A percentile compares a stretch with the other conserved stretches of the same genome.
These are phyloP conservation scores for Aspiorhynchus laticeps DNA, from an alignment of 2,113 vertebrate species.

Conservation along the genomic window DNA sequence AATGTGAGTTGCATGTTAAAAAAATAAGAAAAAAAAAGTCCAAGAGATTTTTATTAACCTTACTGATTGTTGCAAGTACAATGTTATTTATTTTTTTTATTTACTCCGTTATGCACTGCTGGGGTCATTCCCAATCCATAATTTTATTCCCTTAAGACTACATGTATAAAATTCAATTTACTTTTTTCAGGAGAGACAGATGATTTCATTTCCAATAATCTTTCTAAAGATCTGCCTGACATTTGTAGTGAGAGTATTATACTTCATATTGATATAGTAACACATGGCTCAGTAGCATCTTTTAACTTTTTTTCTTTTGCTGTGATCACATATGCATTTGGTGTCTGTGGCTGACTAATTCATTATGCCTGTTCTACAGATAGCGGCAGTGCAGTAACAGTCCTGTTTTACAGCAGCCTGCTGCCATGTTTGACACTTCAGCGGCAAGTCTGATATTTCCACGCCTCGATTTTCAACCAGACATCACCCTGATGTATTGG, in stretches of 20 bases:
- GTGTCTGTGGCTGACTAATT: constrained; percentile 32
- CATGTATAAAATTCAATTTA: neutral
- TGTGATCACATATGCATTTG: neutral
- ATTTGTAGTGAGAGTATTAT: neutral
- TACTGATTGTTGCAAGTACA: neutral
- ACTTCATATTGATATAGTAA: neutral
- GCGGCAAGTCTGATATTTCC: constrained; percentile 35
- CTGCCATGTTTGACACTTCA: constrained; percentile 21
- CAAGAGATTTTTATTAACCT: neutral
- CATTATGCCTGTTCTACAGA: neutral
- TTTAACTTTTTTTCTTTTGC: constrained; percentile 2
- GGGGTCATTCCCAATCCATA: neutral
- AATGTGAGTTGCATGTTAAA: neutral
- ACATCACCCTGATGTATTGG: constrained; percentile 46
- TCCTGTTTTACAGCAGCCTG: constrained; percentile 15
- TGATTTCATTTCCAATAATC: neutral
- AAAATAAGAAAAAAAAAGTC: neutral
- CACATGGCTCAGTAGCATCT: neutral
- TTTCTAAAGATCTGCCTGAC: neutral
- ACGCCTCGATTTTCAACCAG: constrained; percentile 12
- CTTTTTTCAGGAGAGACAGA: neutral
- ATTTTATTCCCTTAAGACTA: neutral
- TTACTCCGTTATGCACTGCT: neutral
- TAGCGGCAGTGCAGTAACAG: neutral
- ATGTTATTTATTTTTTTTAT: neutral